Evolutionary conservation across 2,888 invertebrate genomes (phyloP), one percentile per base, ranked within the genome.

Genomic region (Brassicogethes aeneus): DNA sequence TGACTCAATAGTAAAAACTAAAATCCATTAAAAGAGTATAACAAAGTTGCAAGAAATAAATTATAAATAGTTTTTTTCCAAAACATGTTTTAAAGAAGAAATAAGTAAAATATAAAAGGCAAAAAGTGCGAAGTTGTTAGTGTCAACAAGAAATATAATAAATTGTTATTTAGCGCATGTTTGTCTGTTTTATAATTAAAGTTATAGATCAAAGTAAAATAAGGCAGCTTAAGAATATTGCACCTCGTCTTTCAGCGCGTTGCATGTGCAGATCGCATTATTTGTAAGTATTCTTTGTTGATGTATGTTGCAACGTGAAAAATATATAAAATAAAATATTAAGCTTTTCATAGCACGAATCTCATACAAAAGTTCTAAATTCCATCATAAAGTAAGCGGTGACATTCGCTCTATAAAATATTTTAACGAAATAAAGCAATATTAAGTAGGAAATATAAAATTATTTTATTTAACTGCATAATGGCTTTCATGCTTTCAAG

Each of bases 191-290:
- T 10, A 23, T 23, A 23, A 56, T 58, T 53, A 52, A 45, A 51
- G 44, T 47, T 50, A 45, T 51, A 51, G 48, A 54, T 53, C 53
- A 53, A 56, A 23, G 57, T 53, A 54, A 56, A 57, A 59, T 53
- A 54, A 52, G 51, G 48, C 50, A 44, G 49, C 10, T 7, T 50
- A 53, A 57, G 57, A 57, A 58, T 59, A 59, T 57, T 59, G 57
- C 59, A 59, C 59, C 57, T 56, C 54, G 53, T 53, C 51, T 54
- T 23, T 52, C 46, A 51, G 48, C 52, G n/a, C n/a, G 45, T 59
- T 60, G 59, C 59, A 60, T 60, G 59, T 55, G 55, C 58, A 54
- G 40, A 46, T 49, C 52, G 47, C 59, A 60, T 60, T 60, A 57
- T 52, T 57, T 43, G 40, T 36, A 35, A 43, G 43, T 45, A 46